Evolutionary conservation across 2,888 invertebrate genomes (phyloP), one percentile per base, ranked within the genome.

Genomic region (Trachelus stipa): DNA sequence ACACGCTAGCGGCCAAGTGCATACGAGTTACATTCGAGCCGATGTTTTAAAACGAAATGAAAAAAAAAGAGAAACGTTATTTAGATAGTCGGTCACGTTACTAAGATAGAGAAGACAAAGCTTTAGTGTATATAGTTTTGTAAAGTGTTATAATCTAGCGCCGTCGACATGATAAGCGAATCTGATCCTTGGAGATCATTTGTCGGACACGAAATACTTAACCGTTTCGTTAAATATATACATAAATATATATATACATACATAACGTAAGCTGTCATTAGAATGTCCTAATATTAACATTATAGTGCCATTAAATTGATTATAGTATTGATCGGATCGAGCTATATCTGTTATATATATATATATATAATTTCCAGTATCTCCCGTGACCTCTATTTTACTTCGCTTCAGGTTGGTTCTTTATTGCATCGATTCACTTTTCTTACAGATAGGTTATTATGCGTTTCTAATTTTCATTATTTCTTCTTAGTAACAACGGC

Each of bases 401-500:
- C 56, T 56, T 23, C 56, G 56, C 23, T 23, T 56, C 56, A 56
- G 56, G 56, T 56, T 73, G 33, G 69, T 37, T 40, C 35, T 30
- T 40, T 33, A 34, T 34, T 69, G 56, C 34, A 56, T 71, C 31
- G 31, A 71, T 15, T 71, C 31, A 2, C 33, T 71, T 23, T n/a
- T 73, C 34, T 35, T 77, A 30, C 33, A 56, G 31, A 56, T 34
- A 33, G 56, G 11, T 77, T 34, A 56, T n/a, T 40, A 40, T 15
- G 33, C 35, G 69, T 30, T 73, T 35, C 11, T 15, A 12, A 40
- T 73, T 75, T 31, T 6, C 4, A 68, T 31, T 75, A 30, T 68
- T 76, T 33, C 78, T 15, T 79, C 82, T 92, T 91, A 95, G 88
- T 94, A 95, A 89, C 96, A 96, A 83, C 93, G 93, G 90, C 97